Evolutionary conservation across 2,888 invertebrate species (phyloP).

Genomic region (Andrena bicolor): DNA sequence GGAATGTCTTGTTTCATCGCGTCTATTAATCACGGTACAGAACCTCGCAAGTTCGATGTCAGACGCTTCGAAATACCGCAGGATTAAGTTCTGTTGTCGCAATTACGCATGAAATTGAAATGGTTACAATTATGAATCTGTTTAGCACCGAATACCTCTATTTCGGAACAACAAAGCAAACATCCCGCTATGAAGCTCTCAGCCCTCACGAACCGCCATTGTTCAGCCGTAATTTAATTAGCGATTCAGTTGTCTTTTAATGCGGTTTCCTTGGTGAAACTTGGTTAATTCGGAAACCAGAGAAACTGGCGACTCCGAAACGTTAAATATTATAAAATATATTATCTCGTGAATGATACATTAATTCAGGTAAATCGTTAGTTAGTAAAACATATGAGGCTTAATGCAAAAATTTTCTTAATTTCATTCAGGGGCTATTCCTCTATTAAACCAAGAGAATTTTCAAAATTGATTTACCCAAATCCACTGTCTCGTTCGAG

Average conservation of each 20-base stretch:
- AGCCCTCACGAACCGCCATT: background rate
- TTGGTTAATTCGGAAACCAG: background rate
- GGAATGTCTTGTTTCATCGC: background rate
- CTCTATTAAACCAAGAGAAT: no score
- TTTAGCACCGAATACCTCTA: background rate
- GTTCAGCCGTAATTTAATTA: conserved; percentile 1
- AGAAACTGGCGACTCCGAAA: no score
- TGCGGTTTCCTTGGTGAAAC: background rate
- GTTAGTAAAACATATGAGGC: no score
- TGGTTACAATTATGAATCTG: background rate
- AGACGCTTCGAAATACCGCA: background rate
- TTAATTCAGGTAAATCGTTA: no score
- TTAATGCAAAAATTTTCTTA: no score
- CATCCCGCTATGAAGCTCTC: background rate
- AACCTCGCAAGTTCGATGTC: conserved; percentile 9
- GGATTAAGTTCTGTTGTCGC: background rate
- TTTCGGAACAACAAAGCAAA: background rate
- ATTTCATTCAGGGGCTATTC: no score
- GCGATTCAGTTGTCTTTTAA: background rate
- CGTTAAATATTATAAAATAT: no score
- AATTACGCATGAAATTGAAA: conserved; percentile 20
- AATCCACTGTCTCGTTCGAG: no score
- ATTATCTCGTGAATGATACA: no score
- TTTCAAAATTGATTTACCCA: no score
- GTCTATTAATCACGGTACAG: background rate